These are phyloP conservation scores for Bufo gargarizans DNA, from an alignment of 2,113 vertebrate species.

Conservation along the genomic window DNA sequence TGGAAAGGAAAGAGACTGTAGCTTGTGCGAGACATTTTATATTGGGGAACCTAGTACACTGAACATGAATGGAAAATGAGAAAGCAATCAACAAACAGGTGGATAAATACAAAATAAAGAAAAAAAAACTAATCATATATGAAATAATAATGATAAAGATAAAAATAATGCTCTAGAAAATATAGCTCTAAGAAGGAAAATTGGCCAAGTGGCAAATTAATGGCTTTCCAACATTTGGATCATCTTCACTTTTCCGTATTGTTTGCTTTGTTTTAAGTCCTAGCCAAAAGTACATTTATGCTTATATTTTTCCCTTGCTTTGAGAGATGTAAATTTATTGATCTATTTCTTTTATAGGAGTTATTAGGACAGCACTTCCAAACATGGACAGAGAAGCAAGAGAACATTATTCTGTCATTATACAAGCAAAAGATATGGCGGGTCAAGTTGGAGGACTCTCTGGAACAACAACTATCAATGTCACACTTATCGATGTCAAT, in stretches of 20 bases:
- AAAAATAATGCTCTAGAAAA: too few relatives aligned
- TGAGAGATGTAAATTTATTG: neutral
- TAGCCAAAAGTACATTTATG: too few relatives aligned
- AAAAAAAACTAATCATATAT: too few relatives aligned
- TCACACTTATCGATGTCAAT: slow-evolving; percentile 95
- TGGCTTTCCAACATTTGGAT: too few relatives aligned
- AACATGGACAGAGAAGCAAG: slow-evolving; percentile 97
- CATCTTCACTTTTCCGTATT: too few relatives aligned
- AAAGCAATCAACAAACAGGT: neutral
- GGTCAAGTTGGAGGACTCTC: slow-evolving; percentile 95
- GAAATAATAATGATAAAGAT: too few relatives aligned
- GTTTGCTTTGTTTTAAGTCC: too few relatives aligned
- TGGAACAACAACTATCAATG: slow-evolving; percentile 94
- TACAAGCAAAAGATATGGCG: slow-evolving; percentile 99
- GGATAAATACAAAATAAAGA: too few relatives aligned
- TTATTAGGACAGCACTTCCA: slow-evolving; percentile 94
- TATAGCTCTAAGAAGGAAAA: too few relatives aligned
- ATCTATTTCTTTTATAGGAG: slow-evolving; percentile 74
- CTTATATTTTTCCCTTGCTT: neutral
- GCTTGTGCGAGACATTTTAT: too few relatives aligned
- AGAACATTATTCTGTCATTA: slow-evolving; percentile 95
- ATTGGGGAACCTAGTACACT: neutral
- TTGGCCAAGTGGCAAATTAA: too few relatives aligned
- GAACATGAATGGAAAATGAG: neutral
- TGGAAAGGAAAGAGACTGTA: too few relatives aligned